Conservation (phyloP, 2,113 vertebrate species). For the Acinonyx jubatus region DNA sequence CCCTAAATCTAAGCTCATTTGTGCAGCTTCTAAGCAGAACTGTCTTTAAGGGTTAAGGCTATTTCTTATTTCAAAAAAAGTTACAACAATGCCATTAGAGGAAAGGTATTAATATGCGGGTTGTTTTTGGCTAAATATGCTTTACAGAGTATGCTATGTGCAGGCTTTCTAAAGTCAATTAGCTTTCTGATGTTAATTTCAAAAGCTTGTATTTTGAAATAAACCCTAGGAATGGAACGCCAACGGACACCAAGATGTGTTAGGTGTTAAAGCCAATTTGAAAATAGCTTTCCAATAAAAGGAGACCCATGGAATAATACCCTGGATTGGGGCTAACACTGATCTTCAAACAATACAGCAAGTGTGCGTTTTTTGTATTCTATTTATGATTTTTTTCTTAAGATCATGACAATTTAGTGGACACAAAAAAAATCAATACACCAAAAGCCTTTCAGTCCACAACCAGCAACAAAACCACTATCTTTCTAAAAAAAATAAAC, state of each 20-base stretch:
- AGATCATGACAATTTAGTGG: neutral
- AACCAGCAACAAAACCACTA: neutral
- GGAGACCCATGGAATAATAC: neutral
- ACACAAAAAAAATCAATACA: neutral
- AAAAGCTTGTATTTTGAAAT: constrained; percentile 24
- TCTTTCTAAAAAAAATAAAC: neutral
- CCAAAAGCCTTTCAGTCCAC: neutral
- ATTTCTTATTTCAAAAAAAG: neutral
- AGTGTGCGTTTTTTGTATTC: neutral
- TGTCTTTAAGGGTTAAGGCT: neutral
- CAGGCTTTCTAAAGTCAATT: neutral
- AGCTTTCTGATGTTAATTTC: constrained; percentile 24
- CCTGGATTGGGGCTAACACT: neutral
- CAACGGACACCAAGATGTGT: neutral
- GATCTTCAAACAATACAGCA: neutral
- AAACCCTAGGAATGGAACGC: neutral
- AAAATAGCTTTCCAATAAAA: constrained; percentile 39
- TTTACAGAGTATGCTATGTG: neutral
- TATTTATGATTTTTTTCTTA: neutral
- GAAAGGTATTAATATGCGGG: neutral
- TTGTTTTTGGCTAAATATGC: constrained; percentile 27
- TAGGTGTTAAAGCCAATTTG: constrained; percentile 37
- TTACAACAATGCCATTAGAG: neutral
- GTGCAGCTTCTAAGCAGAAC: neutral
- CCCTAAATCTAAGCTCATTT: neutral